A percentile compares a stretch with the other conserved stretches of the same genome.
These are phyloP conservation scores for Drosophila willistoni DNA, from an alignment of 1,140 invertebrate species.

Conservation along the genomic window DNA sequence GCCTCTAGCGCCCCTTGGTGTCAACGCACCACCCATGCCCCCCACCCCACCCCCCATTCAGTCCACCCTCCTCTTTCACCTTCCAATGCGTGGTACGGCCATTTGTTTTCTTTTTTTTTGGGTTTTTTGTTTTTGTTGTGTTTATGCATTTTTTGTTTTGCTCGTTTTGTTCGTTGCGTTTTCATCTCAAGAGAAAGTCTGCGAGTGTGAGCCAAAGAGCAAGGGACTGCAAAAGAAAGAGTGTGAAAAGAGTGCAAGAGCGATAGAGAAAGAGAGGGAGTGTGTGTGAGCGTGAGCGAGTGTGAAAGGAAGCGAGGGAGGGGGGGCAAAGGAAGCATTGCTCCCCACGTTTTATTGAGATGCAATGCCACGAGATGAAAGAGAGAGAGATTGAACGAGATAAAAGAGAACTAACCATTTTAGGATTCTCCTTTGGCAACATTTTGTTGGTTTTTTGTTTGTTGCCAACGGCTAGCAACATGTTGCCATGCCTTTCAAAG, in stretches of 20 bases:
- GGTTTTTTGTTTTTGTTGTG: conserved; percentile 37
- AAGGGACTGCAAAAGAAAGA: conserved; percentile 14
- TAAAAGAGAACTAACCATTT: no score
- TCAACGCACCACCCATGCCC: not conserved
- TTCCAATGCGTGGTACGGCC: conserved; percentile 4
- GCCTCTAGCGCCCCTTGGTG: no score
- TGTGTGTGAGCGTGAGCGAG: not conserved
- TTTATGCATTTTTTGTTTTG: conserved; percentile 78
- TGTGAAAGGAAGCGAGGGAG: no score
- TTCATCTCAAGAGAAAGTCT: conserved; percentile 44
- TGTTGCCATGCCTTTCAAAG: conserved; percentile 25
- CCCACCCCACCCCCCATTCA: not conserved
- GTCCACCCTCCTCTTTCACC: not conserved
- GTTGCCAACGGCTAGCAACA: conserved; percentile 41
- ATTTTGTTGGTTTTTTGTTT: no score
- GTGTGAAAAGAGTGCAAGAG: not conserved
- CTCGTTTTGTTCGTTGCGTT: conserved; percentile 83
- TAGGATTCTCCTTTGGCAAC: conserved; percentile 47
- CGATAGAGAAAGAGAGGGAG: not conserved
- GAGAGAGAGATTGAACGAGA: conserved; percentile 14
- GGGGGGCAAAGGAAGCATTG: no score
- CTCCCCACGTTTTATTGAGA: conserved; percentile 4
- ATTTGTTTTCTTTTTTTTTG: conserved; percentile 19
- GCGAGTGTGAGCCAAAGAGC: conserved; percentile 2
- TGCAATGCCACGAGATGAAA: no score